These are phyloP conservation scores for Setophaga coronata DNA, from an alignment of 2,113 vertebrate species.

Conservation along the genomic window DNA sequence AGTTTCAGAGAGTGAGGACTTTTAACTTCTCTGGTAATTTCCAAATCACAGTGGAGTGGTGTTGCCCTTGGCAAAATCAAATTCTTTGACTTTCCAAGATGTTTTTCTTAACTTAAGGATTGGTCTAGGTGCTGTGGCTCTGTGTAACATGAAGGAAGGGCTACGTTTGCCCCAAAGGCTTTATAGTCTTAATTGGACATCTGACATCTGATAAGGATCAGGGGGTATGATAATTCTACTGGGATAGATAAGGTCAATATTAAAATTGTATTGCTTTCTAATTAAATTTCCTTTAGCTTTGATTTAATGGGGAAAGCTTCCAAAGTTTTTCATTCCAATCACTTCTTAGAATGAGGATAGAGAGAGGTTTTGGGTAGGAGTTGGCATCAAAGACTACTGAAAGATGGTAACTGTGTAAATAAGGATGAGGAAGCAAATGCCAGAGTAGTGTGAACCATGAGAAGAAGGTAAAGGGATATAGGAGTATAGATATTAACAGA, in stretches of 20 bases:
- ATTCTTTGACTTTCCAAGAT: neutral
- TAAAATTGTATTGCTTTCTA: slow-evolving; percentile 38
- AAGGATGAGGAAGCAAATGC: slow-evolving; percentile 7
- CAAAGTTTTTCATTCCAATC: neutral
- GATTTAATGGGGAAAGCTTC: slow-evolving; percentile 39
- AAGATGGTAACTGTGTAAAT: neutral
- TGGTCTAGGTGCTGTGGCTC: neutral
- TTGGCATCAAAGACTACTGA: neutral
- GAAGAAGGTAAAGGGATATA: neutral
- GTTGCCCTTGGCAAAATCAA: neutral
- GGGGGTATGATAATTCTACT: neutral
- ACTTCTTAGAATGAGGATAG: neutral
- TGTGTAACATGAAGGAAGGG: neutral
- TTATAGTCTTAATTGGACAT: slow-evolving; percentile 14
- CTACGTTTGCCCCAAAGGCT: neutral
- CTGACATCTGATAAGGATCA: slow-evolving; percentile 2
- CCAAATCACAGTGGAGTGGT: neutral
- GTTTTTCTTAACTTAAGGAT: neutral
- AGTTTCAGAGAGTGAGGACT: neutral
- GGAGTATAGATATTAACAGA: neutral
- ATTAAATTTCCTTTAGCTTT: slow-evolving; percentile 43
- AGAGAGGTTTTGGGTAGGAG: neutral
- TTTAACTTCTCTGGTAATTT: neutral
- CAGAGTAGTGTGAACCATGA: neutral
- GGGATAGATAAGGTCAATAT: slow-evolving; percentile 37